Evolutionary conservation across 2,888 invertebrate species (phyloP).

Genomic region (Cheiracanthium punctorium): DNA sequence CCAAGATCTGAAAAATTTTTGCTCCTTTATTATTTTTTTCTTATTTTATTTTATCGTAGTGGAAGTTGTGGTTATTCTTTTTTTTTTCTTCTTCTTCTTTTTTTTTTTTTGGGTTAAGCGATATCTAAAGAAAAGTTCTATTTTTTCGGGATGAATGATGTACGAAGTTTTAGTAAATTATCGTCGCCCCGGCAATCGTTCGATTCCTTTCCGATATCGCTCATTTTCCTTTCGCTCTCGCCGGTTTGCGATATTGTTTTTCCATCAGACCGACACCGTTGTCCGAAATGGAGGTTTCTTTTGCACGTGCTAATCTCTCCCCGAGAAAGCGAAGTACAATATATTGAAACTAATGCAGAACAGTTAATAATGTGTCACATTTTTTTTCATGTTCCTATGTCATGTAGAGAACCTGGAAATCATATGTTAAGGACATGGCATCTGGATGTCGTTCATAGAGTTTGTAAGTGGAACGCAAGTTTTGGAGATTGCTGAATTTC

Average conservation of each 20-base stretch:
- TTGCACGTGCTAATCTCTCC: background rate
- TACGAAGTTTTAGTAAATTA: constrained; percentile 67
- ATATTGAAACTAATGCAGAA: background rate
- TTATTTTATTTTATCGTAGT: background rate
- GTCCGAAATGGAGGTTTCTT: constrained; percentile 17
- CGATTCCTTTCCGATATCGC: constrained; percentile 38
- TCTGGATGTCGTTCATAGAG: no score
- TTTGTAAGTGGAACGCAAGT: no score
- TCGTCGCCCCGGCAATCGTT: constrained; percentile 49
- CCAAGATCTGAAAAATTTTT: constrained; percentile 43
- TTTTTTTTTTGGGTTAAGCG: constrained; percentile 51
- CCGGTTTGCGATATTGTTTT: constrained; percentile 55
- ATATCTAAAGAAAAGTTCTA: constrained; percentile 52
- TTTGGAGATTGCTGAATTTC: no score
- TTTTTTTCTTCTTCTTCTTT: background rate
- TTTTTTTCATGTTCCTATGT: no score
- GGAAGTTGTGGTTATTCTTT: constrained; percentile 3
- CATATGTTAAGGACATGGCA: no score
- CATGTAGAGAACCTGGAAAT: no score
- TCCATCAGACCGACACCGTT: constrained; percentile 37
- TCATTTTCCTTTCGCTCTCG: constrained; percentile 45
- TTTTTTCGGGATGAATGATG: constrained; percentile 60
- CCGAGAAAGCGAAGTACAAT: background rate
- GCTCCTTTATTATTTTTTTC: constrained; percentile 17
- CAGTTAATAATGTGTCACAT: background rate